phyloP scores from a whole-genome alignment of 30 jellyfish, hydroid and myxozoan genomes.

The Thelohanellus kitauei region DNA sequence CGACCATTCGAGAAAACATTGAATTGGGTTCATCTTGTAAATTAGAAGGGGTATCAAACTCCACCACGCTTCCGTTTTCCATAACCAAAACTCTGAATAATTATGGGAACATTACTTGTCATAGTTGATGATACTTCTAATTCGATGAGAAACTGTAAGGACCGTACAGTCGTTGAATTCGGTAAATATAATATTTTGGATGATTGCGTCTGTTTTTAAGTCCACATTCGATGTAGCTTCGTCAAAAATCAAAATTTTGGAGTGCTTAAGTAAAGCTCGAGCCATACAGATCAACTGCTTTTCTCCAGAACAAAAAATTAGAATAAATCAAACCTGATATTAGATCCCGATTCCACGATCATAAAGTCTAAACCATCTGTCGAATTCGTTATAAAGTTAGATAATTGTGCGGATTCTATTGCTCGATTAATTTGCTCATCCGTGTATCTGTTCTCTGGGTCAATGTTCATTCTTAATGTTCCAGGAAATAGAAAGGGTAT shows the following conservation, averaged over 20 bases:
- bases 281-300: conserved; percentile 86
- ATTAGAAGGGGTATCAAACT: conserved; percentile 31
- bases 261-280: conserved; percentile 50
- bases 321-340: too few species aligned
- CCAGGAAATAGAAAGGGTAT: conserved; percentile 79
- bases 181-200: conserved; percentile 42
- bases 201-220: conserved; percentile 62
- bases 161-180: conserved; percentile 39
- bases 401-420: conserved; percentile 37
- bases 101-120: conserved; percentile 71
- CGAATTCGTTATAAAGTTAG: conserved; percentile 9
- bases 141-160: conserved; percentile 66
- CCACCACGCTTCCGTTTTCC: conserved; percentile 22
- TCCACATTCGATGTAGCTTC: conserved; percentile 96
- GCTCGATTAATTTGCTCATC: conserved; percentile 63
- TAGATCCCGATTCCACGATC: conserved; percentile 57
- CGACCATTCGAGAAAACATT: too few species aligned
- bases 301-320: conserved; percentile 68
- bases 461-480: conserved; percentile 41
- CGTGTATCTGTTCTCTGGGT: conserved; percentile 24
- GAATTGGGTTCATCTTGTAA: too few species aligned
- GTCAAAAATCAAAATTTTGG: conserved; percentile 32
- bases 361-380: conserved; percentile 11
- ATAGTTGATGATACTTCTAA: conserved; percentile 58
- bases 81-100: conserved; percentile 54